phyloP scores from a whole-genome alignment of 2,113 vertebrate species.

The Siniperca chuatsi region DNA sequence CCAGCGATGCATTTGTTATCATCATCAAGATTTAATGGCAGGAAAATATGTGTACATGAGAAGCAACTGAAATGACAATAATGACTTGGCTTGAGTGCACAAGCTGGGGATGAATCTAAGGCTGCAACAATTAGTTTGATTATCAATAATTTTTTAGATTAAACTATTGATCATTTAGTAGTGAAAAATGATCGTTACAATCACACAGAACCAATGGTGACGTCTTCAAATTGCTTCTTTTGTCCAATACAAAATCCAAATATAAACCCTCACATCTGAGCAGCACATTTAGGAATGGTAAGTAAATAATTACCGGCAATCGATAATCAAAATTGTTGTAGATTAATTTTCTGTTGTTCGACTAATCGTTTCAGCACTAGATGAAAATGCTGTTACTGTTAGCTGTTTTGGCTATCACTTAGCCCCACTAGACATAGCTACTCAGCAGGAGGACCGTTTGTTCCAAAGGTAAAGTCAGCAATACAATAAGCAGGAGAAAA shows the following conservation, averaged over 20 bases:
- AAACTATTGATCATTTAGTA: neutral
- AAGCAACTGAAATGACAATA: neutral
- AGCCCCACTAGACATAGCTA: slow-evolving; percentile 7
- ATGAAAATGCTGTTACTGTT: slow-evolving; percentile 19
- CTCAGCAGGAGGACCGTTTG: slow-evolving; percentile 47
- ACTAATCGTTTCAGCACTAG: neutral
- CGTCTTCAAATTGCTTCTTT: neutral
- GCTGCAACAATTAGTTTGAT: neutral
- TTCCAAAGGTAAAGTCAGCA: slow-evolving; percentile 31
- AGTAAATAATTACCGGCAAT: neutral
- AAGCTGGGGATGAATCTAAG: neutral
- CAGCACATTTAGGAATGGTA: neutral
- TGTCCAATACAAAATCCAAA: neutral
- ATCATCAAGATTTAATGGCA: neutral
- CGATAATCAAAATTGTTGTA: neutral
- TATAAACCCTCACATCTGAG: neutral
- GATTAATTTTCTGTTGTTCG: neutral
- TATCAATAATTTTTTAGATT: neutral
- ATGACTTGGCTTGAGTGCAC: neutral
- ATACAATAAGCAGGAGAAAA: slow-evolving; percentile 1
- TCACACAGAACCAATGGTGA: neutral
- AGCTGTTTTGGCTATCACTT: slow-evolving; percentile 34
- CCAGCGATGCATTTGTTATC: neutral
- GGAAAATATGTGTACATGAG: neutral
- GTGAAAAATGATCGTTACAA: neutral